Percentiles rank a stretch among this genome's conserved stretches.
Evolutionary conservation across 2,888 invertebrate species (phyloP).

Genomic region (Oxyteleia sp.): DNA sequence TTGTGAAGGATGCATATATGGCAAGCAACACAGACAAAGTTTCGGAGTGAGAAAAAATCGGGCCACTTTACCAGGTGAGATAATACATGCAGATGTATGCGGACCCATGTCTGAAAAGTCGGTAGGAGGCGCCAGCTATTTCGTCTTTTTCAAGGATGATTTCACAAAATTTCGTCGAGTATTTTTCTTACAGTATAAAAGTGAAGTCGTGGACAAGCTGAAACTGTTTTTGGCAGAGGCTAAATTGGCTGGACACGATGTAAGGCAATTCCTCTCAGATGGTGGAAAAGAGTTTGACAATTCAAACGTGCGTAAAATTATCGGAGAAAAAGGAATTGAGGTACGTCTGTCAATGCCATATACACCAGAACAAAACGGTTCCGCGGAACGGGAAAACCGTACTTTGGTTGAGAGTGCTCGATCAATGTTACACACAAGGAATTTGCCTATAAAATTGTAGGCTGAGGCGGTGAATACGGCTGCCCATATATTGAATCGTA

Average conservation of each 20-base stretch:
- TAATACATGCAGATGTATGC: slow-evolving; percentile 67
- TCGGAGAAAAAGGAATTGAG: slow-evolving; percentile 26
- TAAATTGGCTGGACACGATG: slow-evolving; percentile 19
- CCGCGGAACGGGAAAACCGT: slow-evolving; percentile 39
- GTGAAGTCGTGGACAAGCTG: slow-evolving; percentile 54
- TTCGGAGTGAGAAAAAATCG: slow-evolving; percentile 72
- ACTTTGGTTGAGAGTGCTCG: slow-evolving; percentile 34
- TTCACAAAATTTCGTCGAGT: slow-evolving; percentile 55
- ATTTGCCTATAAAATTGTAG: slow-evolving; percentile 62
- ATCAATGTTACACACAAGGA: slow-evolving; percentile 16
- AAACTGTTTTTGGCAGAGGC: slow-evolving; percentile 68
- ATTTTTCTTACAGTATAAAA: slow-evolving; percentile 66
- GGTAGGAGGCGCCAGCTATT: slow-evolving; percentile 61
- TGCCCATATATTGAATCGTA: slow-evolving; percentile 75
- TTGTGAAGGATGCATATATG: slow-evolving; percentile 75
- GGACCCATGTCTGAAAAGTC: slow-evolving; percentile 65
- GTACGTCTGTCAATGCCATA: slow-evolving; percentile 32
- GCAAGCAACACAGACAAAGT: slow-evolving; percentile 77
- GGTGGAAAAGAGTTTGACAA: slow-evolving; percentile 37
- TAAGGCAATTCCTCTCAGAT: slow-evolving; percentile 19
- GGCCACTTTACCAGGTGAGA: slow-evolving; percentile 42
- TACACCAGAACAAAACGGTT: slow-evolving; percentile 33
- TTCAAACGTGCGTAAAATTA: slow-evolving; percentile 1
- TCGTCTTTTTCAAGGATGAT: slow-evolving; percentile 73
- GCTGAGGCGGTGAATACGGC: slow-evolving; percentile 74